phyloP scores from a whole-genome alignment of 2,888 invertebrate genomes.

The Nasonia oneida region DNA sequence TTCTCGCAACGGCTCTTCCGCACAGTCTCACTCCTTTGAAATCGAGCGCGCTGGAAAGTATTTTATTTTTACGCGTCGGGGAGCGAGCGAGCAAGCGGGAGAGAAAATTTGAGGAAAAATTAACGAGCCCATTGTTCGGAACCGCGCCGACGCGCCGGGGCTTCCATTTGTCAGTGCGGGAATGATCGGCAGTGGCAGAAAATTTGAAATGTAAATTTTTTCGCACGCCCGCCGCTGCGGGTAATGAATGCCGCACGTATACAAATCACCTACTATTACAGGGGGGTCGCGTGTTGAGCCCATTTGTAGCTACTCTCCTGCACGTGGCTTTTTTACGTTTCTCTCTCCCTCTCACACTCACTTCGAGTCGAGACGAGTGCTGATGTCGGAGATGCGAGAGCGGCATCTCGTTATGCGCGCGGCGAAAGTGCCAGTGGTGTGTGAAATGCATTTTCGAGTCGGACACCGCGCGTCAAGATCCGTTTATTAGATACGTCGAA shows the following conservation, averaged over 20 bases:
- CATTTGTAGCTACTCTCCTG: not conserved
- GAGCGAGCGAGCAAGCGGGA: not conserved
- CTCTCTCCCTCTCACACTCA: not conserved
- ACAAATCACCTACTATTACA: constrained; percentile 28
- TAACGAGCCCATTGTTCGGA: constrained; percentile 49
- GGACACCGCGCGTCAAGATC: not conserved
- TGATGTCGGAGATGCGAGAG: not conserved
- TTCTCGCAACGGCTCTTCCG: constrained; percentile 38
- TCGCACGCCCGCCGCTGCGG: not conserved
- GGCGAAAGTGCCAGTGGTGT: not conserved
- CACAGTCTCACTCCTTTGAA: constrained; percentile 21
- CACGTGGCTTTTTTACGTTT: not conserved
- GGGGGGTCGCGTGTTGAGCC: constrained; percentile 12
- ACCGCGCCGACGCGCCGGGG: not conserved
- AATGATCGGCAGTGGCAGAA: not conserved
- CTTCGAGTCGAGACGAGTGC: not conserved
- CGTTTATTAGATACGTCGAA: not conserved
- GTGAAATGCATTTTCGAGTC: not conserved
- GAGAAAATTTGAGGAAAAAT: constrained; percentile 37
- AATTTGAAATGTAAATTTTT: constrained; percentile 52
- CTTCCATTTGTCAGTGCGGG: constrained; percentile 40
- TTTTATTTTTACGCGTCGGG: not conserved
- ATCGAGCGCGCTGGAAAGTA: constrained; percentile 45
- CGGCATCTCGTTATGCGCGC: not conserved
- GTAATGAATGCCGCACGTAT: constrained; percentile 17